Base-by-base conservation (phyloP, 2,113 vertebrate genomes). In the Chaenocephalus aceratus region DNA sequence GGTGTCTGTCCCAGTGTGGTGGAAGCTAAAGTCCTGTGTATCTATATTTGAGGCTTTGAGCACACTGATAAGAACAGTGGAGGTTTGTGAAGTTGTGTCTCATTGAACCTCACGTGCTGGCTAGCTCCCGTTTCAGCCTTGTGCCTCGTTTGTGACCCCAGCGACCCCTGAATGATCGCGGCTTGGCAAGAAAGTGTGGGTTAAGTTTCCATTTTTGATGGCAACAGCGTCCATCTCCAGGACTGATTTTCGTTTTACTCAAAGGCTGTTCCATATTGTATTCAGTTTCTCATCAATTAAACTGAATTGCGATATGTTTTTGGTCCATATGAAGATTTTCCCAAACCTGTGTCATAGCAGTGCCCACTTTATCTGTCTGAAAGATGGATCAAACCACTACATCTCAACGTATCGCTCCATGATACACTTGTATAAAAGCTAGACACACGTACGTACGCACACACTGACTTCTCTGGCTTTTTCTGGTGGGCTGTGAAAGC, bases 71-170 rank as follows among this genome's bases (percentile, higher is more conserved):
- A n/a, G 18, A 76, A 77, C 49, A 75, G 53, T 51, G 57, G 67
- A 79, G 61, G n/a, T 56, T 36, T 46, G 46, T 11, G 18, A 49
- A 26, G 26, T 26, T 26, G 36, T 58, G 83, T 75, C 49, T 58
- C 41, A 48, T 53, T 63, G 16, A 61, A 57, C 26, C 26, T 61
- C 36, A 61, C 59, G 34, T 67, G 60, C 81, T 61, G 52, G 46
- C 60, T 23, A 51, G 41, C 74, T 61, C 71, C 75, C 3, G 23
- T 73, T 86, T 66, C 64, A 69, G 79, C 79, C 61, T 87, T 69
- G 85, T 89, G 88, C 88, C 89, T 91, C 87, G 57, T 70, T 73
- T 36, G 57, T 85, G 75, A 77, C 63, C 69, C 83, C 73, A 56
- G 48, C 52, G 26, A 87, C 77, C 86, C 79, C 67, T 75, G 86